Percentiles rank a stretch among this genome's conserved stretches.
These are phyloP conservation scores for Eledona agricola DNA, from an alignment of 2,888 invertebrate species.

Conservation along the genomic window DNA sequence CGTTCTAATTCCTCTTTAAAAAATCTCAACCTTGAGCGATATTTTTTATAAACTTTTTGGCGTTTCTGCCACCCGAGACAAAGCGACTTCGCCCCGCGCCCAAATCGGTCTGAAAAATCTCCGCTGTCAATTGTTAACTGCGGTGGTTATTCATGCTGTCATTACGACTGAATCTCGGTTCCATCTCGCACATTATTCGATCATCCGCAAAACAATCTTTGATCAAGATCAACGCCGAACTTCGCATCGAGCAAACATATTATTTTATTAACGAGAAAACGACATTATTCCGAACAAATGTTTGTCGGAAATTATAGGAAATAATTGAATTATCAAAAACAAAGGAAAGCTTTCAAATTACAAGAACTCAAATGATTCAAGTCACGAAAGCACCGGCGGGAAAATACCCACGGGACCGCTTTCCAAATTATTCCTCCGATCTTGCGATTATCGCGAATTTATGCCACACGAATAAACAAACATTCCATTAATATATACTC, in stretches of 20 bases:
- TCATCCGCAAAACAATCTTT: conserved; percentile 37
- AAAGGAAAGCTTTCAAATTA: conserved; percentile 3
- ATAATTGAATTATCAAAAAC: conserved; percentile 1
- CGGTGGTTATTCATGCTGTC: conserved; percentile 38
- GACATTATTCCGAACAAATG: conserved; percentile 4
- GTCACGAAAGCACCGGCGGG: conserved; percentile 11
- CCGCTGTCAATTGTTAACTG: conserved; percentile 37
- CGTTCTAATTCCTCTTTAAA: conserved; percentile 30
- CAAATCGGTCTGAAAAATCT: too few species aligned
- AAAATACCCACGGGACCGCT: conserved; percentile 6
- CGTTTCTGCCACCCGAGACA: conserved; percentile 12
- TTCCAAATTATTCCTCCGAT: conserved; percentile 9
- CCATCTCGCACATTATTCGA: conserved; percentile 27
- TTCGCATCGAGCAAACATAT: conserved; percentile 1
- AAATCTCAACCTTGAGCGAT: conserved; percentile 25
- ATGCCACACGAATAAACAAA: conserved; percentile 17
- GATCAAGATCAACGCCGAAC: conserved; percentile 24
- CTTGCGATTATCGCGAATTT: conserved; percentile 17
- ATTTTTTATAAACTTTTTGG: conserved; percentile 22
- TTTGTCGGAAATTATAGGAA: background rate
- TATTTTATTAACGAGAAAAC: conserved; percentile 8
- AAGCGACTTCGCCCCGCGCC: too few species aligned
- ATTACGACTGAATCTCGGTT: conserved; percentile 30
- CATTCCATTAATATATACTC: conserved; percentile 2
- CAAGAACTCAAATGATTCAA: conserved; percentile 3